Conservation (phyloP, 2,888 invertebrate species). For the Orchesella flavescens region DNA sequence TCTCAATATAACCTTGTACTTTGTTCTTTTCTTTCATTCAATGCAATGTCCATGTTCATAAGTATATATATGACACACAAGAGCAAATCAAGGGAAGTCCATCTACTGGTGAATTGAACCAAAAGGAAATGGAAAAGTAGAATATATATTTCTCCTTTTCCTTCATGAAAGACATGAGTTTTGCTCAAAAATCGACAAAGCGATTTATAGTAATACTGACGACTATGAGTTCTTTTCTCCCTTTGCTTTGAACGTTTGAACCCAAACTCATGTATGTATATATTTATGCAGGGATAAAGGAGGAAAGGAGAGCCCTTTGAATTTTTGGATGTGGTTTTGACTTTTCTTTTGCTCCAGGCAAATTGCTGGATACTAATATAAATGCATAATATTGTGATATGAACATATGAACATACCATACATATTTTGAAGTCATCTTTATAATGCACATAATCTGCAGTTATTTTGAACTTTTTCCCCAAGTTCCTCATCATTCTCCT, state of each 20-base stretch:
- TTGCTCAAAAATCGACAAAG: slow-evolving; percentile 1
- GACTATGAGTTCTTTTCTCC: no score
- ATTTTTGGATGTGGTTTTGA: neutral
- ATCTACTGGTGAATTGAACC: neutral
- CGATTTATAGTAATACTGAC: neutral
- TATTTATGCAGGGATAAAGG: no score
- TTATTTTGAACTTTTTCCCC: no score
- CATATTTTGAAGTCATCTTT: neutral
- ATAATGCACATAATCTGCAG: neutral
- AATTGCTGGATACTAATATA: no score
- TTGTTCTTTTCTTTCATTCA: neutral
- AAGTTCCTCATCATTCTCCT: neutral
- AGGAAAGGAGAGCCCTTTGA: neutral
- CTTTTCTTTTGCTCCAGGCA: no score
- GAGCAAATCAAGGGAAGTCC: neutral
- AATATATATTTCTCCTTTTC: neutral
- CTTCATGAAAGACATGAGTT: neutral
- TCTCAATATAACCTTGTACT: neutral
- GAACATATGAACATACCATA: no score
- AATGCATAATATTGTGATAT: no score
- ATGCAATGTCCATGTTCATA: neutral
- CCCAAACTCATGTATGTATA: neutral
- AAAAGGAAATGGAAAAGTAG: neutral
- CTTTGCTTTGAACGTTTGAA: neutral
- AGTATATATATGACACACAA: neutral